Conservation (phyloP, 2,113 vertebrate genomes). For the Gymnocephalus cernua region DNA sequence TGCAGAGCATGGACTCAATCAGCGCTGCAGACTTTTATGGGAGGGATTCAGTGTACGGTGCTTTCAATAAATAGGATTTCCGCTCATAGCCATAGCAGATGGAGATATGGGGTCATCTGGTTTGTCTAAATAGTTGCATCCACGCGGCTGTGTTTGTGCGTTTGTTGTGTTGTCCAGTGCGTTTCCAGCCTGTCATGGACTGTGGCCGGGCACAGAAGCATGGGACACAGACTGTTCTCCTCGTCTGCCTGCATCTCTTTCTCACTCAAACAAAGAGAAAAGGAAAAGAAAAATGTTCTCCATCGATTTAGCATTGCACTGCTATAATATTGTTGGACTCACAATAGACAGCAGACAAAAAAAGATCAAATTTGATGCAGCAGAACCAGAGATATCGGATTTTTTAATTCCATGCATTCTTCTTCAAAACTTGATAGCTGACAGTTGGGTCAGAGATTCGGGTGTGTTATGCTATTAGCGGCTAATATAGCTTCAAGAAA, state of each 20-base stretch:
- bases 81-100: constrained; percentile 41
- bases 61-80: constrained; percentile 32
- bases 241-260: neutral
- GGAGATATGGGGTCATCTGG: constrained; percentile 40
- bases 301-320: neutral
- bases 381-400: neutral
- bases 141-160: constrained; percentile 30
- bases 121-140: constrained; percentile 46
- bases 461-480: neutral
- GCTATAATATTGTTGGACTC: too few species aligned
- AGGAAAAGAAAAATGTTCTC: neutral
- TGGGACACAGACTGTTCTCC: neutral
- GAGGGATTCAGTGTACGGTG: neutral
- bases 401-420: neutral
- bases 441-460: neutral
- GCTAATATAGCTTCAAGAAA: neutral
- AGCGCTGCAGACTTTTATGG: neutral
- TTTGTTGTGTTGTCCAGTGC: constrained; percentile 24
- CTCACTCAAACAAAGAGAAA: neutral
- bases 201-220: constrained; percentile 21
- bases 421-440: neutral
- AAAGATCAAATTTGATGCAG: neutral
- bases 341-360: neutral
- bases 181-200: constrained; percentile 39
- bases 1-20: constrained; percentile 3